Evolutionary conservation across 2,113 vertebrate genomes (phyloP).

Genomic region (Toxotes chatareus): DNA sequence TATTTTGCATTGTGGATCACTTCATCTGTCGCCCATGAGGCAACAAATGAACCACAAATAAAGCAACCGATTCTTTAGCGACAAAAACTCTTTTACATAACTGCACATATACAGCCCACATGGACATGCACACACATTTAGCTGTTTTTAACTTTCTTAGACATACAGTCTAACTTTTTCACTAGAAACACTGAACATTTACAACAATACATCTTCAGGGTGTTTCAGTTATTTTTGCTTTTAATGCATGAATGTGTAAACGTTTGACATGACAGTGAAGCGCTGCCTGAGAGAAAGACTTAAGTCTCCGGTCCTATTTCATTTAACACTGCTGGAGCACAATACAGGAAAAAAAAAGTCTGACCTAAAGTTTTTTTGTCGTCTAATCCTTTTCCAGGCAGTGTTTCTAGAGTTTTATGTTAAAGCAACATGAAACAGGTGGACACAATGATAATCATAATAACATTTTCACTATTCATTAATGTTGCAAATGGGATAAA

Average conservation of each 20-base stretch:
- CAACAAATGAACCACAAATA: neutral
- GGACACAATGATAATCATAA: too few species aligned
- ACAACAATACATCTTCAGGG: neutral
- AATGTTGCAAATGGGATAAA: too few species aligned
- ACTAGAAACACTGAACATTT: slow-evolving; percentile 7
- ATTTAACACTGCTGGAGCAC: neutral
- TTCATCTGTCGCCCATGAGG: neutral
- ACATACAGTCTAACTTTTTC: neutral
- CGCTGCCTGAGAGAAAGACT: neutral
- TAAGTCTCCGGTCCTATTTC: neutral
- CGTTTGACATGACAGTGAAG: neutral
- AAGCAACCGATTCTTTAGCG: neutral
- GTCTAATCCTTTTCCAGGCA: too few species aligned
- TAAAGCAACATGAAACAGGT: too few species aligned
- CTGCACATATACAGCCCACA: neutral
- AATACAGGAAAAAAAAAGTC: neutral
- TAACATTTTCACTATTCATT: too few species aligned
- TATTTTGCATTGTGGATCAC: neutral
- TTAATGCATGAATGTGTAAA: neutral
- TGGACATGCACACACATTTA: neutral
- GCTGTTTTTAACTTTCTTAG: neutral
- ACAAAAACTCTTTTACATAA: neutral
- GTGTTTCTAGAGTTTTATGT: too few species aligned
- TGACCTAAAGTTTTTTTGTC: too few species aligned
- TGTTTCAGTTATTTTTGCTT: neutral